Conservation (phyloP, 2,797 vertebrate species). For the Parambassis ranga region DNA sequence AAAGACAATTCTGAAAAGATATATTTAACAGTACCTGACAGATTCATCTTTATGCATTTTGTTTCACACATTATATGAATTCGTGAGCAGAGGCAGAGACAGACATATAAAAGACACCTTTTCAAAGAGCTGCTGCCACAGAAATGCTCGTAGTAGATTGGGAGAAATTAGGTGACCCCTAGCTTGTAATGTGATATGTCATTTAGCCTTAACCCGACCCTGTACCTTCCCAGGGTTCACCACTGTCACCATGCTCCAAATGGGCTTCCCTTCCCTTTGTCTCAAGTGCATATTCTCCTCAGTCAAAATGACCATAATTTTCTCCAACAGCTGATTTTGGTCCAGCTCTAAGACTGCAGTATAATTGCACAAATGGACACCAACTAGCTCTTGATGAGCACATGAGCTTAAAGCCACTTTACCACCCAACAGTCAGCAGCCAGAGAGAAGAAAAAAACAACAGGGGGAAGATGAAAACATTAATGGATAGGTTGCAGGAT, state of each 20-base stretch:
- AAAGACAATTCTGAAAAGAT: too few species aligned
- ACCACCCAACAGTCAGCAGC: conserved; percentile 70
- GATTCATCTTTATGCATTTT: too few species aligned
- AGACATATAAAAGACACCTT: conserved; percentile 43
- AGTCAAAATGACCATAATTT: conserved; percentile 77
- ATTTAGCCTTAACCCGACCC: conserved; percentile 75
- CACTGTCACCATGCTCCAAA: conserved; percentile 62
- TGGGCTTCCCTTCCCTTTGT: conserved; percentile 78
- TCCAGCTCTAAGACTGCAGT: conserved; percentile 67
- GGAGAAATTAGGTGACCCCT: conserved; percentile 71
- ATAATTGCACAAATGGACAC: conserved; percentile 82
- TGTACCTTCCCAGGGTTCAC: conserved; percentile 58
- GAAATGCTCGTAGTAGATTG: conserved; percentile 55
- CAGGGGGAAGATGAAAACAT: conserved; percentile 81
- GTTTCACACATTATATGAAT: not conserved
- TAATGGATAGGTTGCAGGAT: conserved; percentile 86
- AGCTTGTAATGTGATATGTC: conserved; percentile 74
- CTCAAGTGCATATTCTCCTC: conserved; percentile 83
- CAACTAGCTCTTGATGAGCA: conserved; percentile 75
- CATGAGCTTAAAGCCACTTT: conserved; percentile 81
- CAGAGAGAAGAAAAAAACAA: conserved; percentile 65
- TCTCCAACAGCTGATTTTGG: conserved; percentile 73
- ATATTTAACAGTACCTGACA: too few species aligned
- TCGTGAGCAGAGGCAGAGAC: not conserved
- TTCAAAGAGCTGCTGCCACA: conserved; percentile 50